Conservation (phyloP, 2,888 invertebrate genomes). For the Cyclophora punctaria region DNA sequence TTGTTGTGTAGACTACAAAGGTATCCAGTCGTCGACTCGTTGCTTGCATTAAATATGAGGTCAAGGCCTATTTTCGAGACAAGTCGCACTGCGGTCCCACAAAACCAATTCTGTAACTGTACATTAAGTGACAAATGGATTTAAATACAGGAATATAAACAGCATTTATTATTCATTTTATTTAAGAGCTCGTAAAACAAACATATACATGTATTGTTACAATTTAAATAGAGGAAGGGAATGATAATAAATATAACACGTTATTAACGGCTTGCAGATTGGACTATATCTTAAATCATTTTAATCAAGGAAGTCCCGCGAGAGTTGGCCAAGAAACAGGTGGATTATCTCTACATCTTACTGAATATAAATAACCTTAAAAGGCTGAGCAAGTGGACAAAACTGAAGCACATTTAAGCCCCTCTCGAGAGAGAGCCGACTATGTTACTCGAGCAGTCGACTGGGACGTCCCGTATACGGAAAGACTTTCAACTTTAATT, state of each 20-base stretch:
- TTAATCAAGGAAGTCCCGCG: too few species aligned
- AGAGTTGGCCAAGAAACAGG: neutral
- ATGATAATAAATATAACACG: too few species aligned
- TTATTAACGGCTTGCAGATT: too few species aligned
- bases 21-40: conserved; percentile 32
- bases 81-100: conserved; percentile 29
- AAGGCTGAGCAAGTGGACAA: neutral
- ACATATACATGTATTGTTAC: too few species aligned
- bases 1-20: conserved; percentile 31
- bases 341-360: neutral
- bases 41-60: conserved; percentile 61
- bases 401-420: neutral
- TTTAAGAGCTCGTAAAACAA: too few species aligned
- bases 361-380: neutral
- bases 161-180: too few species aligned
- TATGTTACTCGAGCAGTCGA: conserved; percentile 6
- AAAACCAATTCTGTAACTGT: conserved; percentile 20
- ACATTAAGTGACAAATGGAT: conserved; percentile 17
- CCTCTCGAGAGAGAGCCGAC: conserved; percentile 2
- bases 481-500: conserved; percentile 12
- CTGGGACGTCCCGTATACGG: conserved; percentile 9
- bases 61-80: conserved; percentile 49
- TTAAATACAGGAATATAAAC: neutral
- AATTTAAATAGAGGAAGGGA: too few species aligned
- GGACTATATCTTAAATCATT: too few species aligned